Conservation (phyloP, 2,888 invertebrate species). For the Caenorhabditis sp. region DNA sequence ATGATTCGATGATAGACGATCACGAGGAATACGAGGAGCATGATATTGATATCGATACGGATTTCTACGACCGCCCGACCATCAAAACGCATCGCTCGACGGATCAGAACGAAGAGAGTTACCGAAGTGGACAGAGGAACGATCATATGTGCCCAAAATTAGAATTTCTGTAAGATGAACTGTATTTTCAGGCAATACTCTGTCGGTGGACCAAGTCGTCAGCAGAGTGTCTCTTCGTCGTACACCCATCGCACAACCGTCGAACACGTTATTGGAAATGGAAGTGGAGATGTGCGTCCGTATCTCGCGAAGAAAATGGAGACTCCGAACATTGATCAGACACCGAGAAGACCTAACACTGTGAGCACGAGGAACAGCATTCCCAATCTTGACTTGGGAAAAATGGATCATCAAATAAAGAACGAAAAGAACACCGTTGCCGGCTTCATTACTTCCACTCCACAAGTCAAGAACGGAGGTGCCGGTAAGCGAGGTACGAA, state of each 20-base stretch:
- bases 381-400: slow-evolving; percentile 12
- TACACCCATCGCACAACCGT: slow-evolving; percentile 29
- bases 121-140: slow-evolving; percentile 5
- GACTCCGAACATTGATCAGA: slow-evolving; percentile 19
- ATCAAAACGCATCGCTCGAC: slow-evolving; percentile 22
- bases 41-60: slow-evolving; percentile 35
- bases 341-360: slow-evolving; percentile 24
- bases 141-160: slow-evolving; percentile 1
- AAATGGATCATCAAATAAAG: not conserved
- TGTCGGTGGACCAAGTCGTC: slow-evolving; percentile 7
- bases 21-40: slow-evolving; percentile 51
- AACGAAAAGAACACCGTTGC: slow-evolving; percentile 9
- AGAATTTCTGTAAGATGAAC: not conserved
- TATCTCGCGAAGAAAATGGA: not conserved
- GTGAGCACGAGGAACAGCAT: slow-evolving; percentile 5
- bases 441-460: slow-evolving; percentile 51
- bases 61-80: slow-evolving; percentile 45
- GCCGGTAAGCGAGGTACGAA: not conserved
- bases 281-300: slow-evolving; percentile 19
- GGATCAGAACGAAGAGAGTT: slow-evolving; percentile 6
- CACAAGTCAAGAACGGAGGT: slow-evolving; percentile 18
- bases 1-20: slow-evolving; percentile 61
- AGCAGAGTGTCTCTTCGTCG: slow-evolving; percentile 39
- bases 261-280: slow-evolving; percentile 24
- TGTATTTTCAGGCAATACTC: slow-evolving; percentile 18